These are phyloP conservation scores for Hoplodrina ambigua DNA, from an alignment of 2,888 invertebrate species.

Conservation along the genomic window DNA sequence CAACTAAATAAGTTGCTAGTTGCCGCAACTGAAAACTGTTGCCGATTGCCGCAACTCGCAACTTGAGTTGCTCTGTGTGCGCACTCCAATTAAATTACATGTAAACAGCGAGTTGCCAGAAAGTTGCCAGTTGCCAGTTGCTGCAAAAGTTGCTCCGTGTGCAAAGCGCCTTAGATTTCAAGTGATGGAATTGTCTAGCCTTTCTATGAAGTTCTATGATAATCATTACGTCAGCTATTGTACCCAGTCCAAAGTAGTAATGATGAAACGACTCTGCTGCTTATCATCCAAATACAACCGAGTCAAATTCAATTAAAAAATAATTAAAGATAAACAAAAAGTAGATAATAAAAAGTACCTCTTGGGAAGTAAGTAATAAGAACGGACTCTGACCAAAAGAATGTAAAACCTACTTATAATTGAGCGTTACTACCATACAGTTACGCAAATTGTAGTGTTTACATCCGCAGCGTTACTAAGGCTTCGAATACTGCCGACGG, in stretches of 20 bases:
- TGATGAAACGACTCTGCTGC: background rate
- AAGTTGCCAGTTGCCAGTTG: no score
- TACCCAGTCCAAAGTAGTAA: background rate
- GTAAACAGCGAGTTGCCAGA: no score
- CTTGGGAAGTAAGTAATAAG: no score
- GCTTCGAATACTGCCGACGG: conserved; percentile 45
- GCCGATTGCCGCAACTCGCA: no score
- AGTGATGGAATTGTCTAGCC: conserved; percentile 29
- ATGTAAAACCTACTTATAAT: conserved; percentile 20
- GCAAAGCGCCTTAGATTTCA: no score
- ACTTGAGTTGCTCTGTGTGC: no score
- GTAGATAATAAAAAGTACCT: background rate
- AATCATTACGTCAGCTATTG: conserved; percentile 14
- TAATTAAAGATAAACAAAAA: conserved; percentile 6
- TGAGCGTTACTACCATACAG: conserved; percentile 19
- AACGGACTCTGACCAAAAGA: background rate
- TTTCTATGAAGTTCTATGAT: conserved; percentile 12
- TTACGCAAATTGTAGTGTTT: conserved; percentile 56
- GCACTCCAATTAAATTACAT: no score
- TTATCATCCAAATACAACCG: conserved; percentile 8
- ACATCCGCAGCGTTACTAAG: conserved; percentile 34
- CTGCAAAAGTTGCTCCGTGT: no score
- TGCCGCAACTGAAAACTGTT: no score
- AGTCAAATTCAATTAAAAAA: background rate
- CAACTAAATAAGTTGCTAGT: no score